These are phyloP conservation scores for Drosophila repleta DNA, from an alignment of 1,140 invertebrate species.

Conservation along the genomic window DNA sequence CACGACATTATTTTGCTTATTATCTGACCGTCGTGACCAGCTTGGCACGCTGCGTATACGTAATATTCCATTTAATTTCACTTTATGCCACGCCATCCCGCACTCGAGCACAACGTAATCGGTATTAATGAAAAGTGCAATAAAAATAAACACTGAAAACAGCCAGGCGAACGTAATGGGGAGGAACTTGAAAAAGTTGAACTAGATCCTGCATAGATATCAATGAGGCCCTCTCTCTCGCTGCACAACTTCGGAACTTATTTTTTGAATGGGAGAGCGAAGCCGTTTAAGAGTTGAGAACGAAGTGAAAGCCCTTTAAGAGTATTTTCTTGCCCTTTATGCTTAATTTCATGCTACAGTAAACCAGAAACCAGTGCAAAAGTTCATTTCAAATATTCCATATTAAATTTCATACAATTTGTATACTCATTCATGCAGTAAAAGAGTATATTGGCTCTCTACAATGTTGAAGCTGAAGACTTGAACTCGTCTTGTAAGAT, in stretches of 20 bases:
- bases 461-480: no score
- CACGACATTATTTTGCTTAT: conserved; percentile 51
- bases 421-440: no score
- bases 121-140: conserved; percentile 70
- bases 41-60: conserved; percentile 64
- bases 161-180: background rate
- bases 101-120: conserved; percentile 67
- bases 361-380: background rate
- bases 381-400: background rate
- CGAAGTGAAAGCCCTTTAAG: no score
- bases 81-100: conserved; percentile 53
- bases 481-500: no score
- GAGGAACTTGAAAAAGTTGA: conserved; percentile 9
- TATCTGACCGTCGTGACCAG: conserved; percentile 65
- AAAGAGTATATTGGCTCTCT: no score
- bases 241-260: conserved; percentile 2
- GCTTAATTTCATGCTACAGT: no score
- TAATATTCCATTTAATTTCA: conserved; percentile 71
- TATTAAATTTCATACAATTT: no score
- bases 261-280: background rate
- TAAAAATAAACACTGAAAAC: conserved; percentile 43
- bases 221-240: background rate
- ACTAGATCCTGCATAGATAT: conserved; percentile 9
- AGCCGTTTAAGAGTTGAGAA: conserved; percentile 1
- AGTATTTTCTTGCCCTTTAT: no score